A percentile compares a stretch with the other conserved stretches of the same genome.
phyloP scores from a whole-genome alignment of 2,113 vertebrate genomes.

The Lonchura striata region DNA sequence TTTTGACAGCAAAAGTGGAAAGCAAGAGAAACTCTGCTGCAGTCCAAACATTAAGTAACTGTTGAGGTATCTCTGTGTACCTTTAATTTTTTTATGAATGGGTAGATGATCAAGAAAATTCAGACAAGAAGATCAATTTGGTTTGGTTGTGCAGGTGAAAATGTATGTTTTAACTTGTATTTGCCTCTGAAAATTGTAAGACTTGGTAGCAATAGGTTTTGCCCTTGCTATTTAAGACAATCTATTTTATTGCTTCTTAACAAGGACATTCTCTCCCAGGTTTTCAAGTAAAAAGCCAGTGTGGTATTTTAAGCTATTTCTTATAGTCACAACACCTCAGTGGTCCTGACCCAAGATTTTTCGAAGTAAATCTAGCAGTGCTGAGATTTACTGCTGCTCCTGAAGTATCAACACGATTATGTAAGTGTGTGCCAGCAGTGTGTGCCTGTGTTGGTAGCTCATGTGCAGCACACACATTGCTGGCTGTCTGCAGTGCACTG shows the following conservation, averaged over 20 bases:
- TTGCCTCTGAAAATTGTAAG: neutral
- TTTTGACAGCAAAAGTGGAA: neutral
- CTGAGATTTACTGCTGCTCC: neutral
- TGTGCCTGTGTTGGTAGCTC: slow-evolving; percentile 24
- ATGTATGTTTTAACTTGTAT: neutral
- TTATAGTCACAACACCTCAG: neutral
- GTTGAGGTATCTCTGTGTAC: neutral
- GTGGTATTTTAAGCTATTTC: neutral
- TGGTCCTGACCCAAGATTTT: neutral
- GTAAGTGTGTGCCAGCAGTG: slow-evolving; percentile 24
- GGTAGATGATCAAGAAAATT: neutral
- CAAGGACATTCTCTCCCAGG: neutral
- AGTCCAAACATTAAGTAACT: neutral
- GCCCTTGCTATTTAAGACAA: neutral
- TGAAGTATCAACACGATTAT: slow-evolving; percentile 41
- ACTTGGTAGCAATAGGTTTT: neutral
- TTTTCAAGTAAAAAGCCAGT: neutral
- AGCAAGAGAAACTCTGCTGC: neutral
- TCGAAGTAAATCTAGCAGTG: neutral
- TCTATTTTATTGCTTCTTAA: neutral
- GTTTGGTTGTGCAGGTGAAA: neutral
- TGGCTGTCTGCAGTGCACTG: neutral
- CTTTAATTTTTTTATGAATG: neutral
- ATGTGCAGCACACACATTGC: slow-evolving; percentile 4
- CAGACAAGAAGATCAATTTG: neutral